These are phyloP conservation scores for Eupithecia inturbata DNA, from an alignment of 2,888 invertebrate genomes.

Conservation along the genomic window DNA sequence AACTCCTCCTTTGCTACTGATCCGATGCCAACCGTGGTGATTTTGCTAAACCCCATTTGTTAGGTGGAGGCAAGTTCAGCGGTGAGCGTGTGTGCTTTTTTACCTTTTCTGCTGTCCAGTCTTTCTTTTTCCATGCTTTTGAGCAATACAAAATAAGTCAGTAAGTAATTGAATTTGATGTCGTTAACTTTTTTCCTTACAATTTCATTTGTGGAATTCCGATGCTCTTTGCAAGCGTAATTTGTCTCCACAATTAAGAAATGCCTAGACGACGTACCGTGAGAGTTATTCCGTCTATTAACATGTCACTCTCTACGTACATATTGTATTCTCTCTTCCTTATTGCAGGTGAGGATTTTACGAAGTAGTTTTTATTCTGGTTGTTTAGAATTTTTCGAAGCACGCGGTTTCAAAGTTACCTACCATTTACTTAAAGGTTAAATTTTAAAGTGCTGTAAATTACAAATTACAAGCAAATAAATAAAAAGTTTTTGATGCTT, in stretches of 20 bases:
- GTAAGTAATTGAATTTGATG: not conserved
- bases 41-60: too few species aligned
- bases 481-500: too few species aligned
- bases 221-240: not conserved
- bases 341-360: not conserved
- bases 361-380: not conserved
- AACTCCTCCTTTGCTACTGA: too few species aligned
- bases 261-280: constrained; percentile 67
- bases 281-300: constrained; percentile 67
- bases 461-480: too few species aligned
- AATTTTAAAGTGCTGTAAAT: too few species aligned
- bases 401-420: not conserved
- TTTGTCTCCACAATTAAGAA: constrained; percentile 63
- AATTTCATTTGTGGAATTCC: not conserved
- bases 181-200: not conserved
- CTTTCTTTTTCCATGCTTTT: not conserved
- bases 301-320: constrained; percentile 50
- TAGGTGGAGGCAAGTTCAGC: too few species aligned
- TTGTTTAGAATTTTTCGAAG: not conserved
- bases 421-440: not conserved
- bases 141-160: not conserved
- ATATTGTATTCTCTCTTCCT: constrained; percentile 43
- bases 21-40: too few species aligned
- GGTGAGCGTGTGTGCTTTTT: too few species aligned
- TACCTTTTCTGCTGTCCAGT: too few species aligned